Base-by-base conservation (phyloP, 2,888 invertebrate genomes). In the Catocala fraxini region DNA sequence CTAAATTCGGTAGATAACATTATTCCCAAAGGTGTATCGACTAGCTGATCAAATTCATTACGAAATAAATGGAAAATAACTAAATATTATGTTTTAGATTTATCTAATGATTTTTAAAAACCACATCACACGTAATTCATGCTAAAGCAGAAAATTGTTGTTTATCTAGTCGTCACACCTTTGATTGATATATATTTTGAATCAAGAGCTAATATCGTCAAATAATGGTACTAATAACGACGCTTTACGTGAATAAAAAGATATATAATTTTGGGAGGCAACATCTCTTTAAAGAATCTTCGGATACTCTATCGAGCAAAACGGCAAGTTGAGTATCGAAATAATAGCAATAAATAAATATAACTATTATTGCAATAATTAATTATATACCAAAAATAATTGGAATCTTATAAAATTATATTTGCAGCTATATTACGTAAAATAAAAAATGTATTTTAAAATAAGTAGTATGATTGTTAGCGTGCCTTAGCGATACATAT, bases 261-360 rank as follows among this genome's bases (percentile, higher is more conserved):
- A 61, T 48, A 65, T 63, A 56, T 63, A 68, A 67, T 70, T 79
- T 81, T 79, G 66, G 80, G 72, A 80, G 81, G 80, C 82, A 77
- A 56, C 56, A 66, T 80, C 67, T 79, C 76, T 64, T 53, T n/a
- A 13, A 55, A 48, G 58, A 45, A 10, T 46, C 42, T 57, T 34
- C 53, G 53, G 6, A 6, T 53, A 59, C 11, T 58, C 56, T 51
- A 55, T 11, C 5, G 57, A 62, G 60, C 51, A 49, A 43, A 49
- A 56, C 63, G 63, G 61, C 56, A 56, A 47, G 52, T 53, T 59
- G 65, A 59, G 42, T 59, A 53, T 45, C 5, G 48, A 49, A 51
- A 25, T 25, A 11, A 43, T 15, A 10, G 41, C 42, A 41, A 52
- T 42, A 52, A 52, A 52, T 52, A 42, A 39, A 15, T 52, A 39